These are phyloP conservation scores for Eriocheir sinensis DNA, from an alignment of 1,140 invertebrate genomes.

Conservation along the genomic window DNA sequence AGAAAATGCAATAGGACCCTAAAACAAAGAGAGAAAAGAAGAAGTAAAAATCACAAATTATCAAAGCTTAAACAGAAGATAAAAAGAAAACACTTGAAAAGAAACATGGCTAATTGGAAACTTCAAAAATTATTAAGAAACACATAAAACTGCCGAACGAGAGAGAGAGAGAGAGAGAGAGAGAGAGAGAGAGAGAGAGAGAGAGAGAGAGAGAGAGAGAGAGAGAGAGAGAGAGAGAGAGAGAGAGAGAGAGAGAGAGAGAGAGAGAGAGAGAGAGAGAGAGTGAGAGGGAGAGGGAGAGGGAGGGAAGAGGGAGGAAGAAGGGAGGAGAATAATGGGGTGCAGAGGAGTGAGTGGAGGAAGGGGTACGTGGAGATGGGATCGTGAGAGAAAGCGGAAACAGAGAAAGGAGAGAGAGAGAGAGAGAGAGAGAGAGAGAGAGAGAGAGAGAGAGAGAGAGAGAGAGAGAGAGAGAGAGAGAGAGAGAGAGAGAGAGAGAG, in stretches of 20 bases:
- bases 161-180: neutral
- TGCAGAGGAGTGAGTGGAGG: neutral
- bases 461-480: constrained; percentile 22
- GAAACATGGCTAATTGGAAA: neutral
- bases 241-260: constrained; percentile 30
- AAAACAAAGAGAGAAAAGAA: neutral
- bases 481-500: constrained; percentile 46
- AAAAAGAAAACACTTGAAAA: neutral
- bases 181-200: constrained; percentile 50
- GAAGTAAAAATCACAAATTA: neutral
- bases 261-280: neutral
- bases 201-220: constrained; percentile 35
- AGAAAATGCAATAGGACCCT: neutral
- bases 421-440: no score
- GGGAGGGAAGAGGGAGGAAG: no score
- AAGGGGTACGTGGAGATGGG: no score
- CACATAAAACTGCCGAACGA: neutral
- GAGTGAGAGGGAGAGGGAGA: no score
- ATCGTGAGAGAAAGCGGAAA: neutral
- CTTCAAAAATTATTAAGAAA: neutral
- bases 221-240: constrained; percentile 52
- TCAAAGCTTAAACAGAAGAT: no score
- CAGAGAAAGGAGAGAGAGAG: neutral
- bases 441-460: neutral
- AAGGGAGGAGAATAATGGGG: neutral